Base-by-base conservation (phyloP, 2,888 invertebrate genomes). In the Amiota mariae region DNA sequence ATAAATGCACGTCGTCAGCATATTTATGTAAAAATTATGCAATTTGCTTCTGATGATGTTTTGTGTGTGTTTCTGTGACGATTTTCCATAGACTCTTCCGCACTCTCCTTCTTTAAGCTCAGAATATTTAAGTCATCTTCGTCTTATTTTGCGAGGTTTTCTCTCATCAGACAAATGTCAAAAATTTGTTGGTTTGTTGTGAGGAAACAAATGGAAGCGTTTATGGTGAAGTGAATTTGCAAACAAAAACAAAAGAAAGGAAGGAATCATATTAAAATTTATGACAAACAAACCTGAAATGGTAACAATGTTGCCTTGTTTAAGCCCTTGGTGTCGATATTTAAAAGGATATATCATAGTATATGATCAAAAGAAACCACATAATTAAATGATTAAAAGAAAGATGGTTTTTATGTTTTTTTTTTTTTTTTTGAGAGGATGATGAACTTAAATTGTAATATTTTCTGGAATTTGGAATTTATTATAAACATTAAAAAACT, bases 11-110 rank as follows among this genome's bases (percentile, higher is more conserved):
- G 85, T 36, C 36, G 36, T 80, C 85, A 80, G 85, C 86, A 84
- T 85, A 84, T 84, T 84, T 84, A 84, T 84, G 83, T 85, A 85
- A 84, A 84, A 84, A 84, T 84, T 84, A 84, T 84, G 86, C 83
- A 84, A 85, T 84, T 84, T 85, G 83, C 83, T 84, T 85, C 85
- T 85, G 83, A 68, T 68, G 67, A 68, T 68, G 67, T 63, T 63
- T 18, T 46, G 36, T 36, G 6, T 18, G 59, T 20, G 20, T 59
- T 59, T 59, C 10, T 59, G 20, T 54, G 67, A 68, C 67, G 51
- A 68, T 68, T 68, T 54, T 8, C 51, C 24, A 68, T 20, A 0
- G 1, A 15, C n/a, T 13, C n/a, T 13, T 54, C 54, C 8, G 8
- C 54, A 13, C 54, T 15, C 54, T 13, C 15, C 54, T n/a, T 2